Evolutionary conservation across 2,797 vertebrate genomes (phyloP), one percentile per base, ranked within the genome.

Genomic region (Sarcoramphus papa): DNA sequence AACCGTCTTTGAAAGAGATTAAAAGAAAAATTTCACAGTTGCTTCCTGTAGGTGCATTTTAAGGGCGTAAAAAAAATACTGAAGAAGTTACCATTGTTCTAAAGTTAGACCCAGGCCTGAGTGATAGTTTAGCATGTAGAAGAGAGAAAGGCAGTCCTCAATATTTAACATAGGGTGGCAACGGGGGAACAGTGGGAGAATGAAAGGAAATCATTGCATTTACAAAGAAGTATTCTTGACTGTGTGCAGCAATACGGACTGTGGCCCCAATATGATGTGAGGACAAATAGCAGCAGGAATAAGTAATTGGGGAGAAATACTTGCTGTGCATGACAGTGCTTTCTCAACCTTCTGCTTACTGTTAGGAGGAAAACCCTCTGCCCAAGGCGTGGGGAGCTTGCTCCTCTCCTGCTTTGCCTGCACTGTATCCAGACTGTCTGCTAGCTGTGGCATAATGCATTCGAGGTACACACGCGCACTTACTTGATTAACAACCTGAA

Each of bases 21-120:
- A 50, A 78, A 86, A 43, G 57, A 7, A 51, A 65, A 64, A 73
- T 12, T 9, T 75, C 63, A 75, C 70, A 33, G 56, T 45, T 50
- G 50, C 41, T 91, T 91, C 57, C 88, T 47, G 30, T 8, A 83
- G 88, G 57, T 86, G 28, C n/a, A 16, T 89, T 91, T 45, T 74
- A 50, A 78, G 40, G 33, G 24, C 37, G 37, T 35, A 27, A 60
- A 62, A 57, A 65, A 48, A 14, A 7, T 9, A 22, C 14, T 40
- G 17, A 25, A 54, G 50, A 68, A 69, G 56, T 60, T 82, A 33
- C 56, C 3, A 1, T 78, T 82, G 43, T 30, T 50, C 62, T 82
- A 77, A 78, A 85, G 70, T 70, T 27, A 82, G 62, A 56, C 14
- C 41, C 25, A 15, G 73, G 35, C 22, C 70, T 4, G 23, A 40